Conservation (phyloP, 2,888 invertebrate species). For the Callinectes sapidus region DNA sequence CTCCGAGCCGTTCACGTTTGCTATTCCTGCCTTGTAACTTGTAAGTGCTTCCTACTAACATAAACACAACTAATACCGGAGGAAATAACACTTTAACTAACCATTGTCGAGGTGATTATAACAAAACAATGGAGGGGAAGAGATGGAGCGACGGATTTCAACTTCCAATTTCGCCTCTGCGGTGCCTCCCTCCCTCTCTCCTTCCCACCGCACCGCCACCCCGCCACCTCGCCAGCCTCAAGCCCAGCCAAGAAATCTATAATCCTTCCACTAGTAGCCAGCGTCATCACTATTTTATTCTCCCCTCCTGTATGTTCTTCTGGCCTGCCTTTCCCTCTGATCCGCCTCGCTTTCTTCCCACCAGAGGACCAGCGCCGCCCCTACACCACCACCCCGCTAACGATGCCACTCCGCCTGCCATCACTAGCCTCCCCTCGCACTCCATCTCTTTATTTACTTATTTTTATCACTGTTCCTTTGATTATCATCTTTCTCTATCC, state of each 20-base stretch:
- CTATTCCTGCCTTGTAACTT: constrained; percentile 31
- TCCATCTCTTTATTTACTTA: constrained; percentile 22
- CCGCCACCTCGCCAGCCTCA: neutral
- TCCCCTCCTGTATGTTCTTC: constrained; percentile 19
- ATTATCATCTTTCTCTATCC: constrained; percentile 21
- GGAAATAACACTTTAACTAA: constrained; percentile 33
- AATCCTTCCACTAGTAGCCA: constrained; percentile 37
- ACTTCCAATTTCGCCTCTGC: constrained; percentile 2
- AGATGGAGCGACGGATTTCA: constrained; percentile 5
- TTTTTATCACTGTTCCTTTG: constrained; percentile 28
- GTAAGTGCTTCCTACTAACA: constrained; percentile 27
- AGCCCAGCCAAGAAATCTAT: constrained; percentile 17
- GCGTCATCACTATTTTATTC: constrained; percentile 36
- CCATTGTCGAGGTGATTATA: constrained; percentile 34
- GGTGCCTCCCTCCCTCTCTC: constrained; percentile 12
- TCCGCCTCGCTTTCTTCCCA: neutral
- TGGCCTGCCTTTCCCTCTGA: constrained; percentile 19
- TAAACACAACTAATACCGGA: constrained; percentile 24
- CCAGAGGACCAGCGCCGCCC: neutral
- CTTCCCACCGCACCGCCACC: neutral
- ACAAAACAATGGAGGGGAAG: constrained; percentile 22
- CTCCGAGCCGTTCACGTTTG: neutral
- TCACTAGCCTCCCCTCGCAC: constrained; percentile 2
- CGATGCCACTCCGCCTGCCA: constrained; percentile 22
- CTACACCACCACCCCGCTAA: constrained; percentile 17